Evolutionary conservation across 2,888 invertebrate species (phyloP).

Genomic region (Caenorhabditis sp.): DNA sequence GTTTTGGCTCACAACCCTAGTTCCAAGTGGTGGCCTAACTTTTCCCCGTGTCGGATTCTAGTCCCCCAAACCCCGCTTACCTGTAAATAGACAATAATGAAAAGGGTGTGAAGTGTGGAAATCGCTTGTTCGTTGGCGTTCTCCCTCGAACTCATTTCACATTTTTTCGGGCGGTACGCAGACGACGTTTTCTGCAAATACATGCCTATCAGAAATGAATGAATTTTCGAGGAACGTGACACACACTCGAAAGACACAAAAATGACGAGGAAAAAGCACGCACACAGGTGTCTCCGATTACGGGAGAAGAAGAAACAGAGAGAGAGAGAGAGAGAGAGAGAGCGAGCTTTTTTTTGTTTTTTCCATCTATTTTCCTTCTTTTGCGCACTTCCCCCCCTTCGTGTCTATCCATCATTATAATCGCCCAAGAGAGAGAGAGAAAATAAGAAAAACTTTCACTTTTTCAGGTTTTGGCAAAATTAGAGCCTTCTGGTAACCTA

Average conservation of each 20-base stretch:
- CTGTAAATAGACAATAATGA: slow-evolving; percentile 66
- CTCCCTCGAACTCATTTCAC: slow-evolving; percentile 51
- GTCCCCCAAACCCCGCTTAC: slow-evolving; percentile 10
- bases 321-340: background rate
- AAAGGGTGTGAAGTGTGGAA: slow-evolving; percentile 64
- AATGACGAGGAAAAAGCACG: background rate
- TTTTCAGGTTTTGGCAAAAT: no score
- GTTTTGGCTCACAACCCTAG: background rate
- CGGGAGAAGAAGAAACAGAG: slow-evolving; percentile 4
- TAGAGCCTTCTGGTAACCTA: no score
- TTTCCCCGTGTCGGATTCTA: background rate
- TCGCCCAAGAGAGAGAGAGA: slow-evolving; percentile 9
- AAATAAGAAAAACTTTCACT: background rate
- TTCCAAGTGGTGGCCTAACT: background rate
- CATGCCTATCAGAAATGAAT: background rate
- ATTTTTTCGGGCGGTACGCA: slow-evolving; percentile 12
- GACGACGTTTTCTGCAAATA: background rate
- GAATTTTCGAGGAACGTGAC: no score
- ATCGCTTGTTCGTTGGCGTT: slow-evolving; percentile 53
- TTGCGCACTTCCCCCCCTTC: background rate
- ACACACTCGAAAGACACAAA: no score
- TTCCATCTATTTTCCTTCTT: slow-evolving; percentile 14
- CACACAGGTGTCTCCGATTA: slow-evolving; percentile 33
- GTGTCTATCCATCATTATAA: slow-evolving; percentile 7
- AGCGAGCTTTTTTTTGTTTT: slow-evolving; percentile 16